Percentiles rank a stretch among this genome's conserved stretches.
These are phyloP conservation scores for Lytechinus pictus DNA, from an alignment of 35 echinoderm and acorn worm species.

Conservation along the genomic window DNA sequence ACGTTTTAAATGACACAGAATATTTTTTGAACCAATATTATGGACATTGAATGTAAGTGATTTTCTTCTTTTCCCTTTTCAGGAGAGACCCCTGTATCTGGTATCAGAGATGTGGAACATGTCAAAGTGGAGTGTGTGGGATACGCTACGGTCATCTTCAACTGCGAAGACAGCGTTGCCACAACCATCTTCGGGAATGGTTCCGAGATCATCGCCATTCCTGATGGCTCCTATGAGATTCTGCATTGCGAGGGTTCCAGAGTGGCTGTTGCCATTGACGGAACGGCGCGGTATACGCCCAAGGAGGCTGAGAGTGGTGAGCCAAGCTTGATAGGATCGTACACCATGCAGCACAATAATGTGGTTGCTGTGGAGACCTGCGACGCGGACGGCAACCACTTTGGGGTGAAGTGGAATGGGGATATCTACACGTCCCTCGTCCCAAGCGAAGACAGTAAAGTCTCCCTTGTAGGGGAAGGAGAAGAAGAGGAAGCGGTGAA, in stretches of 20 bases:
- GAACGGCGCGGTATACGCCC: conserved; percentile 68
- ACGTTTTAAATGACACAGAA: neutral
- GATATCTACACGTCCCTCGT: conserved; percentile 43
- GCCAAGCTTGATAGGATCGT: conserved; percentile 49
- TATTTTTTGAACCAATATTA: neutral
- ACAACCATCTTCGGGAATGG: conserved; percentile 97
- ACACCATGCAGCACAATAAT: conserved; percentile 77
- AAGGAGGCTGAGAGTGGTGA: conserved; percentile 53
- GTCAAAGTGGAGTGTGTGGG: conserved; percentile 94
- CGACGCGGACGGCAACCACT: conserved; percentile 69
- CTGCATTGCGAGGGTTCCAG: conserved; percentile 82
- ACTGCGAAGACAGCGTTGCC: conserved; percentile 90
- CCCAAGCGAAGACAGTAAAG: conserved; percentile 46
- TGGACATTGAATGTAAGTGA: neutral
- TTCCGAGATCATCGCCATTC: conserved; percentile 84
- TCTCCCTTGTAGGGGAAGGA: conserved; percentile 33
- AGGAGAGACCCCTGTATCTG: conserved; percentile 74
- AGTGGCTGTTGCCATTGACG: conserved; percentile 72
- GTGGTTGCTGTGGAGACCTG: conserved; percentile 59
- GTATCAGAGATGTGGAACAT: conserved; percentile 64
- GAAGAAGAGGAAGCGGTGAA: conserved; percentile 48
- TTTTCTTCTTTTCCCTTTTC: neutral
- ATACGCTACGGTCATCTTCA: conserved; percentile 98
- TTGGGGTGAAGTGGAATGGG: conserved; percentile 80
- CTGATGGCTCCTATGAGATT: conserved; percentile 95